These are phyloP conservation scores for Condylura cristata DNA, from an alignment of 2,113 vertebrate genomes.

Conservation along the genomic window DNA sequence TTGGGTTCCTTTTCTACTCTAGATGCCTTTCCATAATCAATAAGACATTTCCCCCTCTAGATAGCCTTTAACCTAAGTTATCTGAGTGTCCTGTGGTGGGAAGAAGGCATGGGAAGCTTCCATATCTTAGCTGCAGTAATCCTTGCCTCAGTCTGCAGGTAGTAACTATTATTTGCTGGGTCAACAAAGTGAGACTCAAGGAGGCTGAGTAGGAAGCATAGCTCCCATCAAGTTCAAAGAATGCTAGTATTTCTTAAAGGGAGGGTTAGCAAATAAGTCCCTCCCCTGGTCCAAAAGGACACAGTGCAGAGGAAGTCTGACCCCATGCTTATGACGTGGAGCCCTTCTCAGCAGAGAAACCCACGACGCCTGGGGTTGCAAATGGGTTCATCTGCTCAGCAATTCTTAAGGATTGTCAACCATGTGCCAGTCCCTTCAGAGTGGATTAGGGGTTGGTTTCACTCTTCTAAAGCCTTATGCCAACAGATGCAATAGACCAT, in stretches of 20 bases:
- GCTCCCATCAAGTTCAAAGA: background rate
- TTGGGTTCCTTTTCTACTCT: background rate
- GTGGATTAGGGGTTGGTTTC: background rate
- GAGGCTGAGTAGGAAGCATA: background rate
- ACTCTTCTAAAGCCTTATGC: background rate
- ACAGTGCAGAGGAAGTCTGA: background rate
- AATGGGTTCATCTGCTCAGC: background rate
- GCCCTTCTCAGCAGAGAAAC: background rate
- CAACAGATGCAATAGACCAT: background rate
- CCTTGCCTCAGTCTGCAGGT: background rate
- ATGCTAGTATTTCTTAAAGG: background rate
- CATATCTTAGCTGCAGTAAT: background rate
- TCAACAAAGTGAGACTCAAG: background rate
- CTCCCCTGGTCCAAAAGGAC: background rate
- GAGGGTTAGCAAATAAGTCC: background rate
- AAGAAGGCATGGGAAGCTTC: background rate
- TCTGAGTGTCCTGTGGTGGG: too few relatives aligned
- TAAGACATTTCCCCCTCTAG: background rate
- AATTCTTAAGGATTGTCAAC: background rate
- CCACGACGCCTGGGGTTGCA: background rate
- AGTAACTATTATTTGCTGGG: background rate
- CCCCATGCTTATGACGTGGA: too few relatives aligned
- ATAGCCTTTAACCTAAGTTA: background rate
- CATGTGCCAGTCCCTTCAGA: background rate
- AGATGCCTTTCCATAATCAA: background rate